These are phyloP conservation scores for Argya squamiceps DNA, from an alignment of 2,797 vertebrate species.

Conservation along the genomic window DNA sequence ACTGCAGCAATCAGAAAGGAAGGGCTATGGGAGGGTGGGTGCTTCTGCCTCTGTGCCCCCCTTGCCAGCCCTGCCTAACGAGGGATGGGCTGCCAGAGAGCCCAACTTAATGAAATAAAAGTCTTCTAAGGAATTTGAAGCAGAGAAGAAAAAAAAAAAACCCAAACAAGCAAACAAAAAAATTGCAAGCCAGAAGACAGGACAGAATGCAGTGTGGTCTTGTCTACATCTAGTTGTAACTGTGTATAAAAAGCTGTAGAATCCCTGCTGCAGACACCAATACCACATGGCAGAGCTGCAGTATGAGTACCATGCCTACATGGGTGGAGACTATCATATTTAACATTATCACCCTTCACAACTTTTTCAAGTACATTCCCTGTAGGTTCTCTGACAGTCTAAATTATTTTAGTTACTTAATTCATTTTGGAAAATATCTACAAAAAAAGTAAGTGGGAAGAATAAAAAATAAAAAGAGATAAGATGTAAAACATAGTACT, in stretches of 20 bases:
- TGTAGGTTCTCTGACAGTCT: neutral
- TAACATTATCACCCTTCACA: neutral
- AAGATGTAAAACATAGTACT: neutral
- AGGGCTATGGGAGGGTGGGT: neutral
- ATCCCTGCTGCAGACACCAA: neutral
- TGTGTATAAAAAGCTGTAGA: neutral
- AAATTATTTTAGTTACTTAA: neutral
- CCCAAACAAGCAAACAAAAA: no score
- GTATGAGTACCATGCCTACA: neutral
- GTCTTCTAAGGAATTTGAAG: neutral
- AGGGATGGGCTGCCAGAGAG: neutral
- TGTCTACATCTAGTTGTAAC: neutral
- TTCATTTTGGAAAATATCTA: neutral
- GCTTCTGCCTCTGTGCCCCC: neutral
- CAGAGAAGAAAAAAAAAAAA: neutral
- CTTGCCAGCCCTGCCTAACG: neutral
- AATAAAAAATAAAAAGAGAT: neutral
- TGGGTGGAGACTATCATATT: neutral
- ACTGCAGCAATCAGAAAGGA: conserved; percentile 42
- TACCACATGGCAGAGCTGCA: neutral
- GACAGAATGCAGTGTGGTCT: neutral
- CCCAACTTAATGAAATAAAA: neutral
- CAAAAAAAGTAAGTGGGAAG: neutral
- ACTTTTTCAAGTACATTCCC: neutral
- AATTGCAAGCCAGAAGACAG: neutral